Conservation (phyloP, 2,113 vertebrate species). For the Mormyrus lacerda region DNA sequence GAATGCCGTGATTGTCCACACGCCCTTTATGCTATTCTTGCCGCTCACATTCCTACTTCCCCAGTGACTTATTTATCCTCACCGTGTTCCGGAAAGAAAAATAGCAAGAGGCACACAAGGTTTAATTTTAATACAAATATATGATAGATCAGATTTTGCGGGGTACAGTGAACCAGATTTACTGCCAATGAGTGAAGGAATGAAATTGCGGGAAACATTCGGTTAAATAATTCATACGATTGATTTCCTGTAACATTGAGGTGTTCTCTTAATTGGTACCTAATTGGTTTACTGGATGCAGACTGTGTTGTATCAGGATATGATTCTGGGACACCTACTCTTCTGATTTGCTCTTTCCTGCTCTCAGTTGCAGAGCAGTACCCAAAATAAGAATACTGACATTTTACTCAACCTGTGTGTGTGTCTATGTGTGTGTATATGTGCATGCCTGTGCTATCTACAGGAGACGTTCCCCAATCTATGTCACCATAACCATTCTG, state of each 20-base stretch:
- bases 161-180: background rate
- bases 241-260: background rate
- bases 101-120: background rate
- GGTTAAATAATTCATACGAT: background rate
- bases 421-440: background rate
- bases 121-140: background rate
- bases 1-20: background rate
- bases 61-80: background rate
- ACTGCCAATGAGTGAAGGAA: background rate
- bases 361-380: background rate
- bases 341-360: background rate
- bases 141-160: background rate
- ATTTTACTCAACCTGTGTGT: background rate
- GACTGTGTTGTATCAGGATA: background rate
- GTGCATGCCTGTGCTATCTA: background rate
- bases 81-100: background rate
- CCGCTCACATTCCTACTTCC: background rate
- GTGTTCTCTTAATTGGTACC: background rate
- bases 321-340: background rate
- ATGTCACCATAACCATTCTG: background rate
- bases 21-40: background rate
- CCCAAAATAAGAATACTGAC: background rate
- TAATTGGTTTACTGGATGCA: background rate
- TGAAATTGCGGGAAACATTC: background rate
- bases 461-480: background rate